Conservation (phyloP, 2,113 vertebrate species). For the Agelaius tricolor region DNA sequence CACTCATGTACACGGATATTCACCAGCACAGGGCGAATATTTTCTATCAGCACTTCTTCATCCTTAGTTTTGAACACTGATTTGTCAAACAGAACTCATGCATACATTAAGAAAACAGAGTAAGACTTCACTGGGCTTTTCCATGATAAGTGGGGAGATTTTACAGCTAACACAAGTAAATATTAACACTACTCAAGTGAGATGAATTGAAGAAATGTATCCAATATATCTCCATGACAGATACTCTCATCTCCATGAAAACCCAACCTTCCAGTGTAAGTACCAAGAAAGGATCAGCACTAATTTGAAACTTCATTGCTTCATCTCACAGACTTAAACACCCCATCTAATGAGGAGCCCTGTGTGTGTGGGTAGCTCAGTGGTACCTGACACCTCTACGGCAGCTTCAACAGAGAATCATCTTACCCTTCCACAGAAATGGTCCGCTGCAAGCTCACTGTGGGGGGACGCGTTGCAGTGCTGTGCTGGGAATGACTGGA, state of each 20-base stretch:
- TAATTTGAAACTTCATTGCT: background rate
- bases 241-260: background rate
- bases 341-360: background rate
- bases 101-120: background rate
- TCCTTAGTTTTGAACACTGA: background rate
- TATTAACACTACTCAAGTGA: background rate
- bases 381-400: background rate
- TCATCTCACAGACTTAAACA: background rate
- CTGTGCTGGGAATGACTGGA: slow-evolving; percentile 81
- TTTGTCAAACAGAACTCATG: background rate
- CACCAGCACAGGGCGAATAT: background rate
- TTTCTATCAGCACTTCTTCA: background rate
- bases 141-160: background rate
- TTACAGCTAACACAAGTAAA: background rate
- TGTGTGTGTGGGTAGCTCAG: background rate
- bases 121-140: background rate
- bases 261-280: background rate
- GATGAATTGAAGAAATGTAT: background rate
- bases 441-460: slow-evolving; percentile 79
- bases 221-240: background rate
- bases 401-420: slow-evolving; percentile 55
- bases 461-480: slow-evolving; percentile 77
- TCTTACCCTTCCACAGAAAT: slow-evolving; percentile 83
- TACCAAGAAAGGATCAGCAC: background rate
- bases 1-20: background rate